phyloP scores from a whole-genome alignment of 2,113 vertebrate species.

The Otis tarda region DNA sequence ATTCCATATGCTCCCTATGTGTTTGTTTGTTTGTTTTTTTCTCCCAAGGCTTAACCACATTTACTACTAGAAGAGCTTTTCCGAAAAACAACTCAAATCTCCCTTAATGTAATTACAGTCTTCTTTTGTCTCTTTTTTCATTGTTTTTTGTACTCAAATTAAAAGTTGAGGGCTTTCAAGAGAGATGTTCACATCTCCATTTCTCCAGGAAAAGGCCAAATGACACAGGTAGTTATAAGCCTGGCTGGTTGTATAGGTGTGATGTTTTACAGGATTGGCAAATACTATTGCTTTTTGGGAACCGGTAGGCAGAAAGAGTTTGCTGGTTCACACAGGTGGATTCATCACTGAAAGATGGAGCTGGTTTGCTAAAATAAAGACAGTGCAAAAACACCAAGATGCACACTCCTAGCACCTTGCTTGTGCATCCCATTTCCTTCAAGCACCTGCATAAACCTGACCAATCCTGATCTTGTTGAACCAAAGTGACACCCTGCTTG shows the following conservation, averaged over 20 bases:
- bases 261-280: background rate
- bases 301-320: background rate
- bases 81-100: background rate
- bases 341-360: background rate
- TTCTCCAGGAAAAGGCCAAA: background rate
- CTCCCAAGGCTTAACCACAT: background rate
- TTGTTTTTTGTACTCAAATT: background rate
- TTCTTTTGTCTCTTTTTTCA: background rate
- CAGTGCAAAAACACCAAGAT: background rate
- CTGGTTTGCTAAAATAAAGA: background rate
- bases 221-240: background rate
- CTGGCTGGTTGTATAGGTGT: background rate
- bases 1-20: background rate
- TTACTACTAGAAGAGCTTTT: background rate
- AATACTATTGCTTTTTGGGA: background rate
- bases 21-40: background rate
- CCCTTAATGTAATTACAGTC: background rate
- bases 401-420: background rate
- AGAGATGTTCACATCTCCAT: background rate
- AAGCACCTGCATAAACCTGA: background rate
- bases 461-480: background rate
- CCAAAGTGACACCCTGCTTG: background rate
- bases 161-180: background rate
- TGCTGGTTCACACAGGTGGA: background rate
- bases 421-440: background rate